These are phyloP conservation scores for Eumaeus atala DNA, from an alignment of 1,140 invertebrate genomes.

Conservation along the genomic window DNA sequence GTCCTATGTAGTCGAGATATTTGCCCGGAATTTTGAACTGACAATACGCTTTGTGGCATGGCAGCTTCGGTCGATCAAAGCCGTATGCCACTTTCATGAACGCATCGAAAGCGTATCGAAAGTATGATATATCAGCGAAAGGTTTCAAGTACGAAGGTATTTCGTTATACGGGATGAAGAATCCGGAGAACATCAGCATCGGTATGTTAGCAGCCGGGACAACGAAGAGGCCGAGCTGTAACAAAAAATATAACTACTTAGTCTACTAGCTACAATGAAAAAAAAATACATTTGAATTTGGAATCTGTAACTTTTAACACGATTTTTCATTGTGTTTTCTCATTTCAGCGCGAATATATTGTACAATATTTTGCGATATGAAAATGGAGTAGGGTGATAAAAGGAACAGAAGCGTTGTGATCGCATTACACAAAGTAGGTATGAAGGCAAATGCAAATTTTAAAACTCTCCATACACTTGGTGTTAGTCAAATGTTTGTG, in stretches of 20 bases:
- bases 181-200: conserved; percentile 89
- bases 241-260: conserved; percentile 37
- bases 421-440: too few species aligned
- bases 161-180: conserved; percentile 87
- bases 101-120: conserved; percentile 88
- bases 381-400: too few species aligned
- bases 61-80: conserved; percentile 75
- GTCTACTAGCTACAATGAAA: too few species aligned
- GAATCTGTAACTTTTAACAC: too few species aligned
- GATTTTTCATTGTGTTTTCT: too few species aligned
- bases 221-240: conserved; percentile 85
- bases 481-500: too few species aligned
- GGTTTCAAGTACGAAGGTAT: conserved; percentile 82
- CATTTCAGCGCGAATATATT: too few species aligned
- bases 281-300: too few species aligned
- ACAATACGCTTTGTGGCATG: conserved; percentile 72
- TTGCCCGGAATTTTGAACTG: conserved; percentile 60
- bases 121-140: conserved; percentile 84
- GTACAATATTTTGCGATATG: too few species aligned
- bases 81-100: conserved; percentile 84
- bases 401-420: too few species aligned
- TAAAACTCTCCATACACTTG: too few species aligned
- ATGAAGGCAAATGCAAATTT: too few species aligned
- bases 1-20: conserved; percentile 68
- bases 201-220: conserved; percentile 87